phyloP scores from a whole-genome alignment of 1,140 invertebrate species.

The Bombus soroeensis region DNA sequence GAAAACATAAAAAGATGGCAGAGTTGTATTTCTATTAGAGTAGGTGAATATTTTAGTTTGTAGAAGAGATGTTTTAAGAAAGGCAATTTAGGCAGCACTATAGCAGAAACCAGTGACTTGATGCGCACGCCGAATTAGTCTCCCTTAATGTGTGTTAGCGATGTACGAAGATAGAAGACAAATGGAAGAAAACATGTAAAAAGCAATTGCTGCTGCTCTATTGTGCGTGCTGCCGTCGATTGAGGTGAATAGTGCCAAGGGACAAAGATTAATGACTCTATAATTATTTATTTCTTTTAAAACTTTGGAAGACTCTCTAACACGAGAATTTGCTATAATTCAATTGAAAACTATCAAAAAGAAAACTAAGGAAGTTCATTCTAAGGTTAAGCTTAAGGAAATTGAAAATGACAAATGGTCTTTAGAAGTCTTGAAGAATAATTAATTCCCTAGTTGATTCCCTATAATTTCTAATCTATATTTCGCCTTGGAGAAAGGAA shows the following conservation, averaged over 20 bases:
- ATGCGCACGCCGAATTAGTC: conserved; percentile 14
- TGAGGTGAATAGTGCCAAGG: neutral
- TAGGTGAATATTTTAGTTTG: neutral
- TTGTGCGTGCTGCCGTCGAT: conserved; percentile 15
- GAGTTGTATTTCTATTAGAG: neutral
- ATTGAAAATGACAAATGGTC: neutral
- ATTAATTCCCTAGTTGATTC: neutral
- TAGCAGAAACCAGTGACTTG: conserved; percentile 7
- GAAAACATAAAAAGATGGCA: too few relatives aligned
- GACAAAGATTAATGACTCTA: neutral
- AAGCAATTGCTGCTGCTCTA: conserved; percentile 15
- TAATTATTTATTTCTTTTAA: neutral
- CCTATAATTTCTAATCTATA: neutral
- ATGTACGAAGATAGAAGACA: conserved; percentile 37
- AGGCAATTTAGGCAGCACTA: neutral
- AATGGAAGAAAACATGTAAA: conserved; percentile 23
- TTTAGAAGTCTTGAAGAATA: neutral
- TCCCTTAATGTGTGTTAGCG: conserved; percentile 16
- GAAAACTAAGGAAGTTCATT: neutral
- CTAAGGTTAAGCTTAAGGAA: neutral
- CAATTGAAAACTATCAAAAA: neutral
- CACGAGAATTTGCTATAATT: neutral
- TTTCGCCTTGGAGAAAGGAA: neutral
- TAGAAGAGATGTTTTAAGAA: too few relatives aligned
- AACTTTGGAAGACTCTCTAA: neutral